Evolutionary conservation across 1,140 invertebrate genomes (phyloP), one percentile per base, ranked within the genome.

Genomic region (Dinoponera quadriceps): DNA sequence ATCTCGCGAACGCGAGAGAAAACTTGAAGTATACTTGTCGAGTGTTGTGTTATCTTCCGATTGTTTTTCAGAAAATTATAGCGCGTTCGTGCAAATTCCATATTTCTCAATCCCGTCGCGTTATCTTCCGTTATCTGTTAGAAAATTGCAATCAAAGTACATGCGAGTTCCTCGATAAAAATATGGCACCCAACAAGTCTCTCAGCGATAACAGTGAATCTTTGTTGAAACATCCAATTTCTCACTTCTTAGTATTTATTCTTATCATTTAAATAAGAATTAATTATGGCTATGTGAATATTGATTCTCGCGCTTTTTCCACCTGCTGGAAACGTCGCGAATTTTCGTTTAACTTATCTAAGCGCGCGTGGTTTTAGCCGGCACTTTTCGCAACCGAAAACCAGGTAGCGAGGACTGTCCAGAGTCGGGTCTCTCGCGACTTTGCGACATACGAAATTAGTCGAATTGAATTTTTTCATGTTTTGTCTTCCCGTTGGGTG

Each of bases 281-380:
- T 44, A 44, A 44, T 44, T 9, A 9, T 9, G 7, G 5, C 29
- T 2, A 33, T 2, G 29, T 33, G 0, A 9, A 44, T 44, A 44
- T 44, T 44, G 38, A 44, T 44, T 44, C 11, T 44, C 38, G 38
- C 7, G 38, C 22, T 68, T n/a, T n/a, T n/a, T 55, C 18, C 60
- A 49, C 18, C 20, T 27, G 25, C 29, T 11, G 9, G 27, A 16
- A 77, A 65, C 62, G 60, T 75, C 73, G n/a, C 20, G 51, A 83
- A 72, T 74, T 86, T 44, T 38, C n/a, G 49, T 27, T 86, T 72
- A 59, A 57, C 51, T 59, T 51, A 44, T 44, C 38, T 44, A 44
- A 33, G 38, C n/a, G 38, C 11, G 38, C 38, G 38, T 9, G 38
- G 38, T 11, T 44, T 44, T 44, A 44, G 7, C 9, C 38, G 38